phyloP scores from a whole-genome alignment of 1,140 invertebrate species.

The Drosophila tsacasi region DNA sequence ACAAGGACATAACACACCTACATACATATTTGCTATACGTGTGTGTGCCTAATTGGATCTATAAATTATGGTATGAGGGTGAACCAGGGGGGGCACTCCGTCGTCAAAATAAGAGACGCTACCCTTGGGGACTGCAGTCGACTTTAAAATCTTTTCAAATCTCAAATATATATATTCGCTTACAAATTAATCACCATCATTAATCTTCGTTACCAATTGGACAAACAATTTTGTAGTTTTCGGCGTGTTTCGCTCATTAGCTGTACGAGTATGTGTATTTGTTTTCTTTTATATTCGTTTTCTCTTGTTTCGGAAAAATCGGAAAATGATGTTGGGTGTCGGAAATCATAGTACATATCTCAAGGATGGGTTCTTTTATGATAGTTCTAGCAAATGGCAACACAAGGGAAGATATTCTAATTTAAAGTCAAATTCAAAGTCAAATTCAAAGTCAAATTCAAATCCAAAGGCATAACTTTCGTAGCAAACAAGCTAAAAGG shows the following conservation, averaged over 20 bases:
- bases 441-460: conserved; percentile 57
- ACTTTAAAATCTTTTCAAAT: conserved; percentile 40
- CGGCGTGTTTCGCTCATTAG: conserved; percentile 17
- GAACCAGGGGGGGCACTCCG: conserved; percentile 47
- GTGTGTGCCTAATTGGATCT: conserved; percentile 51
- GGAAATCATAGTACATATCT: conserved; percentile 18
- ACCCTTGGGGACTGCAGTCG: conserved; percentile 84
- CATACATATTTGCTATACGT: conserved; percentile 65
- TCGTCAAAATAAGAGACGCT: conserved; percentile 76
- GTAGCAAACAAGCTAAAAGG: conserved; percentile 69
- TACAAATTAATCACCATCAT: conserved; percentile 24
- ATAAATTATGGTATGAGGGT: conserved; percentile 52
- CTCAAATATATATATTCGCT: conserved; percentile 18
- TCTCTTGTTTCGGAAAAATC: conserved; percentile 29
- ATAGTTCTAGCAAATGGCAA: conserved; percentile 46
- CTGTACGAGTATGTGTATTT: conserved; percentile 39
- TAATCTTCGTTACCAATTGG: conserved; percentile 28
- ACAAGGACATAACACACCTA: conserved; percentile 73
- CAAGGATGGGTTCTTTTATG: conserved; percentile 11
- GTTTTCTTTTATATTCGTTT: conserved; percentile 28
- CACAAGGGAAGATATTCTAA: conserved; percentile 19
- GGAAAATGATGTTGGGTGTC: conserved; percentile 23
- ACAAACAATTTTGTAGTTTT: conserved; percentile 5
- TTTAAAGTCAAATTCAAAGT: conserved; percentile 23
- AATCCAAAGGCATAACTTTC: conserved; percentile 75